Conservation (phyloP, 2,113 vertebrate genomes). For the Tachysurus vachellii region DNA sequence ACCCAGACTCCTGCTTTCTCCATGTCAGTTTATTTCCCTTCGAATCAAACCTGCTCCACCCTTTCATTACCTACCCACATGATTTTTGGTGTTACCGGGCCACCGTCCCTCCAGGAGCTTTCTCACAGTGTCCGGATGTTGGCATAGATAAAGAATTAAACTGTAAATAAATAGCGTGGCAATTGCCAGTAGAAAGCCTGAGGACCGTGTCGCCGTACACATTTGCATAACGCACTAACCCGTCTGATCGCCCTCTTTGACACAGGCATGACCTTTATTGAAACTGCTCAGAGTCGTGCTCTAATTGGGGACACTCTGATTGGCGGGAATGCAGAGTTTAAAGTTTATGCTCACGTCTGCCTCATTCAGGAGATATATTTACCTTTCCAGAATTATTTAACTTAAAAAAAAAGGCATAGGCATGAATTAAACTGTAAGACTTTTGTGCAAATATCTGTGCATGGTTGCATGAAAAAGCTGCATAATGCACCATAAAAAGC, state of each 20-base stretch:
- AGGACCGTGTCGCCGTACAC: conserved; percentile 37
- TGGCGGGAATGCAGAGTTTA: conserved; percentile 46
- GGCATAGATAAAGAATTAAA: conserved; percentile 65
- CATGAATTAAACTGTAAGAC: not conserved
- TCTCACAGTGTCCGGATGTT: conserved; percentile 71
- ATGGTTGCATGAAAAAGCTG: conserved; percentile 46
- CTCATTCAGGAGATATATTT: conserved; percentile 32
- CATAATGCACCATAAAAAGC: conserved; percentile 33
- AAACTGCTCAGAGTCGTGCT: conserved; percentile 56
- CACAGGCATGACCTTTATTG: conserved; percentile 45
- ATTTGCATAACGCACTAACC: conserved; percentile 57
- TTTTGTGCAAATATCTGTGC: conserved; percentile 36
- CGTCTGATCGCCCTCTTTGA: conserved; percentile 46
- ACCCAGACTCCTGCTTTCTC: conserved; percentile 57
- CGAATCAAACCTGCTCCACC: not conserved
- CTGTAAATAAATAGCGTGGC: conserved; percentile 49
- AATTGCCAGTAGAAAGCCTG: conserved; percentile 38
- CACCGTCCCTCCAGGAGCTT: conserved; percentile 45
- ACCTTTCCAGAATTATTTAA: conserved; percentile 50
- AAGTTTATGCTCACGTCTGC: conserved; percentile 58
- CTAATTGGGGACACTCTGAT: conserved; percentile 14
- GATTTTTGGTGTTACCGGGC: conserved; percentile 40
- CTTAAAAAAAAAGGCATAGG: not conserved
- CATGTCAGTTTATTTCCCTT: not conserved
- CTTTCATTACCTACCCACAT: not conserved